Evolutionary conservation across 2,888 invertebrate genomes (phyloP).

Genomic region (Patella depressa): DNA sequence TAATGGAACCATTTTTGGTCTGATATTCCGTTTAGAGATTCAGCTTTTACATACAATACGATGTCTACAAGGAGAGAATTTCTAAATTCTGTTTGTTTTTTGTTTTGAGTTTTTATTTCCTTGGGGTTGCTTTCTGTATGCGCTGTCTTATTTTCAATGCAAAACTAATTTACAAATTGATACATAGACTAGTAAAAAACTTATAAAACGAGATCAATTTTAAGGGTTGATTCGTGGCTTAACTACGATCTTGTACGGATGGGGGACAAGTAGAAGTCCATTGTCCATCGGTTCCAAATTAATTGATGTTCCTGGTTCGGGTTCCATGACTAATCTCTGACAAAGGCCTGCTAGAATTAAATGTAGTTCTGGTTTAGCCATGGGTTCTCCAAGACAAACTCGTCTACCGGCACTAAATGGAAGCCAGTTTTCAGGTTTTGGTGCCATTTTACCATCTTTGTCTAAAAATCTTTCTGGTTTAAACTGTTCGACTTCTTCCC

Average conservation of each 20-base stretch:
- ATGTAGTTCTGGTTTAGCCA: constrained; percentile 55
- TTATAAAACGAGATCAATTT: too few species aligned
- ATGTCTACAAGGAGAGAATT: too few species aligned
- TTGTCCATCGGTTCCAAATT: background rate
- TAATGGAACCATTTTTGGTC: too few species aligned
- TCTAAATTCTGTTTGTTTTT: too few species aligned
- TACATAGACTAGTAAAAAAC: too few species aligned
- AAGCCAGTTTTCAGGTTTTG: constrained; percentile 53
- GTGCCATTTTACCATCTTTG: constrained; percentile 47
- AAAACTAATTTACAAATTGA: too few species aligned
- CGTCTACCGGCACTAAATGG: constrained; percentile 60
- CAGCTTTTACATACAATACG: too few species aligned
- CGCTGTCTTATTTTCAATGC: too few species aligned
- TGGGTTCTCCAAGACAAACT: constrained; percentile 56
- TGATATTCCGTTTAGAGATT: too few species aligned
- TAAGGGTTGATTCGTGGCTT: background rate
- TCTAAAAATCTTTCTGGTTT: constrained; percentile 55
- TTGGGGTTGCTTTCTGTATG: too few species aligned
- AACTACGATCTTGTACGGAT: constrained; percentile 6
- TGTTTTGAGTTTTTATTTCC: too few species aligned
- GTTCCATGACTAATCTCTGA: background rate
- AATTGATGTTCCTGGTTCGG: constrained; percentile 10
- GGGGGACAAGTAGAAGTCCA: background rate
- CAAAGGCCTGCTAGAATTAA: constrained; percentile 41
- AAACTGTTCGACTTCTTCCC: constrained; percentile 51